These are phyloP conservation scores for Meghimatium bilineatum DNA, from an alignment of 2,888 invertebrate species.

Conservation along the genomic window DNA sequence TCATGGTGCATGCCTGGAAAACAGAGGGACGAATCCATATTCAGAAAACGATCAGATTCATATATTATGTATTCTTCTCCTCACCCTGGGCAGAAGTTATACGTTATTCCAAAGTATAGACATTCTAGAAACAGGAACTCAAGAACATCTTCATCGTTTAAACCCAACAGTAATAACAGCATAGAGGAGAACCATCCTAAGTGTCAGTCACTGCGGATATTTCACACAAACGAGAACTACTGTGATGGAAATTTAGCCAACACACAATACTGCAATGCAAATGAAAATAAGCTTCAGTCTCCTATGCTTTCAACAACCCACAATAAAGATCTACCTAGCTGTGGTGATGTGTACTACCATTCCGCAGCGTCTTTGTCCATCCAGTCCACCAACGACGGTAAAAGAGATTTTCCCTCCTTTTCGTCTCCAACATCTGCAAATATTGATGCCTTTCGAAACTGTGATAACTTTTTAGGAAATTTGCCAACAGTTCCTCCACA, in stretches of 20 bases:
- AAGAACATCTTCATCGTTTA: no score
- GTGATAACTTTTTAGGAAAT: constrained; percentile 1
- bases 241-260: not conserved
- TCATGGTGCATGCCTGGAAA: constrained; percentile 14
- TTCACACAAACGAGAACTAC: not conserved
- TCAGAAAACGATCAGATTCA: constrained; percentile 30
- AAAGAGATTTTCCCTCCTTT: constrained; percentile 25
- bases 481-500: not conserved
- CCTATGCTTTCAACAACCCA: not conserved
- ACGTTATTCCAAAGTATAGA: not conserved
- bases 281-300: not conserved
- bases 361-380: constrained; percentile 23
- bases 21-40: not conserved
- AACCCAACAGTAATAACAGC: not conserved
- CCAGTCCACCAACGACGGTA: constrained; percentile 20
- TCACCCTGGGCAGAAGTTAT: not conserved
- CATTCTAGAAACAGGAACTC: not conserved
- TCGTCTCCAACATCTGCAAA: constrained; percentile 31
- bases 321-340: not conserved
- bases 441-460: constrained; percentile 25
- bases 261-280: not conserved
- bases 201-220: not conserved
- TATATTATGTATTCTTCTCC: not conserved
- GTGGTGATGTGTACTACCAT: constrained; percentile 11
- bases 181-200: constrained; percentile 1